Base-by-base conservation (phyloP, 2,888 invertebrate genomes). In the Melanargia galathea region DNA sequence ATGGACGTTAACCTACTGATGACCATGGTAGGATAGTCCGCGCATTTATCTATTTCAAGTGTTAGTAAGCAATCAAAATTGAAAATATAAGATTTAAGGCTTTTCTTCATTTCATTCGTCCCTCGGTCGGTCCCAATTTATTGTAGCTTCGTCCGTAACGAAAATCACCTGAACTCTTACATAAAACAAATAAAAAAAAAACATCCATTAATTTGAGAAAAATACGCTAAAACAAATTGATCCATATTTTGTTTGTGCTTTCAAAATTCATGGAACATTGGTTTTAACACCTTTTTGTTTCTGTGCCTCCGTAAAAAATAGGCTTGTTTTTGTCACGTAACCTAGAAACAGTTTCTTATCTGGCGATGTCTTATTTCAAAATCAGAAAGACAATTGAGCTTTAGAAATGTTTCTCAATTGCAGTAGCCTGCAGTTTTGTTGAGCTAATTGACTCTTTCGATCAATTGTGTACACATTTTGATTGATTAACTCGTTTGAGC, bases 291-390 rank as follows among this genome's bases (percentile, higher is more conserved):
- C 38, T 59, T 59, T 59, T 58, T 33, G 43, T 58, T 56, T 59
- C 7, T 49, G 26, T 10, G 16, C 26, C 24, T 51, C 40, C 18
- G 40, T 26, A 57, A 55, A 57, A 45, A 40, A 40, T 40, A 49
- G 49, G 38, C 30, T 7, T 30, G 51, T 52, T 59, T 52, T 49
- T 33, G 20, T 40, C 49, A 51, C 38, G 54, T 51, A 61, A 61
- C 52, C 52, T 64, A 61, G 52, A 64, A 56, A 57, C 59, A 59
- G 59, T 56, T 51, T 49, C n/a, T 38, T 51, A 61, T 38, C 49
- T 35, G 54, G 40, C 59, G 63, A 59, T 64, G 56, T 64, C 64
- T 51, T 30, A 60, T 64, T 64, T 57, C 60, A 64, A 57, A 64
- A 64, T 61, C 22, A 40, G 35, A 64, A 54, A 48, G 38, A 64